These are phyloP conservation scores for Gracilinanus agilis DNA, from an alignment of 2,113 vertebrate species.

Conservation along the genomic window DNA sequence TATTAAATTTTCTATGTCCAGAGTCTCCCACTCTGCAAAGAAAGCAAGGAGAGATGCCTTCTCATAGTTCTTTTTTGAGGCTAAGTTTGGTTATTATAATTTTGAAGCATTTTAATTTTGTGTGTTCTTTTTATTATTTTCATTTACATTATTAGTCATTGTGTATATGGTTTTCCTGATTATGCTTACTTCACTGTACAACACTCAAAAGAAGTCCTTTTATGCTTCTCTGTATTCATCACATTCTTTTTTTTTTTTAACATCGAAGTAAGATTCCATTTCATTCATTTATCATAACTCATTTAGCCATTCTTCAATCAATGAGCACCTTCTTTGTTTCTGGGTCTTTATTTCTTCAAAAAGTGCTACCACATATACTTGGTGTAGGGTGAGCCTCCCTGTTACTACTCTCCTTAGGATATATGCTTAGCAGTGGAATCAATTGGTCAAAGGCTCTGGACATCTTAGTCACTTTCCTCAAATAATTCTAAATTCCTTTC, in stretches of 20 bases:
- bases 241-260: not conserved
- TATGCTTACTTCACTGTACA: not conserved
- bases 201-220: not conserved
- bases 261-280: not conserved
- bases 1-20: not conserved
- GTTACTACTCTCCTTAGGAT: not conserved
- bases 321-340: not conserved
- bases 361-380: not conserved
- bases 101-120: not conserved
- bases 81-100: not conserved
- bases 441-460: not conserved
- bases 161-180: not conserved
- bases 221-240: not conserved
- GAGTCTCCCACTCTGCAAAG: not conserved
- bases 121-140: not conserved
- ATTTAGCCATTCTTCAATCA: not conserved
- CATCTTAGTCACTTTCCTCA: not conserved
- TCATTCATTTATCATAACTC: not conserved
- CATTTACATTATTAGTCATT: not conserved
- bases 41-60: no score
- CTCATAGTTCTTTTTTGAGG: not conserved
- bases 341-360: not conserved
- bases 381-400: not conserved
- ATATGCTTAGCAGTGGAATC: not conserved
- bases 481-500: not conserved